Base-by-base conservation (phyloP, 2,888 invertebrate species). In the Drosophila sordidapex region DNA sequence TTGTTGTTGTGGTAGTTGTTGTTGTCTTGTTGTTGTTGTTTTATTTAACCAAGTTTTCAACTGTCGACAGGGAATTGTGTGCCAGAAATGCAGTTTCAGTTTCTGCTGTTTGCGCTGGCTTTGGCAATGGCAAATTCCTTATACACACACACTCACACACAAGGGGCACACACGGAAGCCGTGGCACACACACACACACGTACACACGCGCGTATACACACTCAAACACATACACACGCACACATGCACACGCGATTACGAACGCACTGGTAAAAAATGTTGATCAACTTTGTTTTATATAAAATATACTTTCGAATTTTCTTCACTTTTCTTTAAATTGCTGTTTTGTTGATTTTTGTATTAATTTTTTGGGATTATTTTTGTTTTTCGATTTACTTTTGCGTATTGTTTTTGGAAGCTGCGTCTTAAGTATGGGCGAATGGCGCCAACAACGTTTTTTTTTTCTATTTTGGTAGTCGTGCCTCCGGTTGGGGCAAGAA, bases 101-200 rank as follows among this genome's bases (percentile, higher is more conserved):
- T 57, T 75, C 27, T 38, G 60, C 52, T 64, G 36, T 21, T 62
- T 46, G 46, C 46, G 53, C 54, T 57, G 40, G 63, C 51, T 54
- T 51, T 67, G 49, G 36, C 31, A 67, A 64, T 74, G 6, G 60
- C 62, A 29, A 68, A 80, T 62, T 71, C 61, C 71, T 75, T 70
- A 21, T 11, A n/a, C 36, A 38, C 57, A 54, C 60, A 48, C 27
- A 35, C 43, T 21, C 53, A 31, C 48, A 64, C 31, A 60, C 29
- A 7, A 7, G 1, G 13, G 10, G 38, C 46, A 57, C 38, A 38
- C n/a, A 36, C 54, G n/a, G 36, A 43, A 35, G 8, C 49, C n/a
- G 7, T 18, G 58, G 33, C 21, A 33, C 27, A 18, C 38, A 33
- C 27, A 52, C 18, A 52, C 18, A 25, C 35, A 48, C 46, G 46